A percentile compares a stretch with the other conserved stretches of the same genome.
These are phyloP conservation scores for Pristionchus mayeri DNA, from an alignment of 2,888 invertebrate genomes.

Conservation along the genomic window DNA sequence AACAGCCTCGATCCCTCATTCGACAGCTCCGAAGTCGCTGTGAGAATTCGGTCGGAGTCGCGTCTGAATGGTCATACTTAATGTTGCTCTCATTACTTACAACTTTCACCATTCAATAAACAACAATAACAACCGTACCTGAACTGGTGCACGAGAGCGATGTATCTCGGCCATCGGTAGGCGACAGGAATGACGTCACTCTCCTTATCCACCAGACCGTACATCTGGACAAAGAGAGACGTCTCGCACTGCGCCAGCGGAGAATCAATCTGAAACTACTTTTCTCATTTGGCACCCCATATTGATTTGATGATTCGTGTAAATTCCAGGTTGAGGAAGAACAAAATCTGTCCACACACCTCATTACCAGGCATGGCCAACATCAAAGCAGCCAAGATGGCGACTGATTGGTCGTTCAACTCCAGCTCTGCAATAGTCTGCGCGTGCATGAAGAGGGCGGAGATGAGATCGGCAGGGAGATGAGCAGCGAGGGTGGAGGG, in stretches of 20 bases:
- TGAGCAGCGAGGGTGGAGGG: background rate
- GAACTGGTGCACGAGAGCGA: constrained; percentile 18
- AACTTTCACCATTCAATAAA: background rate
- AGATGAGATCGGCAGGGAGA: constrained; percentile 18
- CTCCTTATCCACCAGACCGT: background rate
- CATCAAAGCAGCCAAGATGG: constrained; percentile 55
- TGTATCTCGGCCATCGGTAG: constrained; percentile 9
- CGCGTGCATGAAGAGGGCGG: constrained; percentile 49
- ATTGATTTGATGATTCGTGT: no score
- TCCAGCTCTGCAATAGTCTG: constrained; percentile 49
- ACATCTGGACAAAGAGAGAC: constrained; percentile 38
- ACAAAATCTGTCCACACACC: background rate
- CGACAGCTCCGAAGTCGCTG: constrained; percentile 16
- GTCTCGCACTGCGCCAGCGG: background rate
- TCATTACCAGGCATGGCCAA: constrained; percentile 52
- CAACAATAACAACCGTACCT: constrained; percentile 5
- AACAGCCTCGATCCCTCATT: constrained; percentile 33
- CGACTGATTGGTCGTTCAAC: constrained; percentile 53
- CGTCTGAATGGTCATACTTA: constrained; percentile 23
- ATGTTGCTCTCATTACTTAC: background rate
- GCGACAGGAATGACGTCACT: background rate
- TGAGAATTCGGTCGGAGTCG: constrained; percentile 39
- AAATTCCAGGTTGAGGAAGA: no score
- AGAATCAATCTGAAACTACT: background rate
- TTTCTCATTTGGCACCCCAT: background rate